A percentile compares a stretch with the other conserved stretches of the same genome.
These are phyloP conservation scores for Natator depressus DNA, from an alignment of 2,113 vertebrate genomes.

Conservation along the genomic window DNA sequence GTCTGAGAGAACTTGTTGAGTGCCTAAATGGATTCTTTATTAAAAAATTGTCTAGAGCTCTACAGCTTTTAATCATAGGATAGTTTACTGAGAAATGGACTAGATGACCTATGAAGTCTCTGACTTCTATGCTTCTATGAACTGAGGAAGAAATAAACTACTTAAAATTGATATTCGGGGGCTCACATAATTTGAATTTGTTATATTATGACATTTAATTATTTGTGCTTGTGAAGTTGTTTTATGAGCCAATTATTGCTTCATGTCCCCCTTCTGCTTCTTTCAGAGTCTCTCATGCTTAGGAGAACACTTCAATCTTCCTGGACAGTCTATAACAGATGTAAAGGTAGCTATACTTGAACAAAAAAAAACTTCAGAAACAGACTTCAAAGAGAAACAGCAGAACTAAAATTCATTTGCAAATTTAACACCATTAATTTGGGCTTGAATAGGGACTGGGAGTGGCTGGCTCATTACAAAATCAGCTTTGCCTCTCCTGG, in stretches of 20 bases:
- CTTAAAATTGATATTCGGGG: constrained; percentile 9
- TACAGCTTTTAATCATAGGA: not conserved
- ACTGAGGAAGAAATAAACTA: not conserved
- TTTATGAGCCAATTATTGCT: not conserved
- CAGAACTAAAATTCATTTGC: no score
- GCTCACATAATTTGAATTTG: constrained; percentile 1
- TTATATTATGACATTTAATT: constrained; percentile 35
- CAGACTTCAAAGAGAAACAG: no score
- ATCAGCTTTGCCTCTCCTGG: no score
- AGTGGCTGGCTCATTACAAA: no score
- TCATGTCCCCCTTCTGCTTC: not conserved
- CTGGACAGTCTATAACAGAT: no score
- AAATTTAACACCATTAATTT: no score
- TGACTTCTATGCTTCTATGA: not conserved
- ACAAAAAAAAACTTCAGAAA: no score
- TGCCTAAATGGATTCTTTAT: constrained; percentile 6
- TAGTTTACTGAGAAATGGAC: not conserved
- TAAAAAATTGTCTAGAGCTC: not conserved
- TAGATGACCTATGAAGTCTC: not conserved
- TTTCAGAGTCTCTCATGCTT: not conserved
- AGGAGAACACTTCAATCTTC: no score
- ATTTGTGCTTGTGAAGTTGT: not conserved
- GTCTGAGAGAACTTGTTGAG: not conserved
- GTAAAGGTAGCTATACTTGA: no score
- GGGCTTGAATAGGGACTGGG: no score